phyloP scores from a whole-genome alignment of 2,113 vertebrate genomes.

The Pygoscelis adeliae region DNA sequence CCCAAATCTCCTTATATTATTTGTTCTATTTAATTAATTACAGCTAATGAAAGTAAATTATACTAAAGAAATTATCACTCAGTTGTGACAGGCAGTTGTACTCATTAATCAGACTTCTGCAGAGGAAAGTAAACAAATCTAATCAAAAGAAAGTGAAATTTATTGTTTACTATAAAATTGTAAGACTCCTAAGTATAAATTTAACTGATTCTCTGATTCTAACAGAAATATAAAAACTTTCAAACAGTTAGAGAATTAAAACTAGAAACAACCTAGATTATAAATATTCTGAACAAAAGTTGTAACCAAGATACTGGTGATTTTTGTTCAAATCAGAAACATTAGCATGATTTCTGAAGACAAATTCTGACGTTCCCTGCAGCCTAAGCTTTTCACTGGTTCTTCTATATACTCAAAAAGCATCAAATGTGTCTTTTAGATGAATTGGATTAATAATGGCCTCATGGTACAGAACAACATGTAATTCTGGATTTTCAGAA shows the following conservation, averaged over 20 bases:
- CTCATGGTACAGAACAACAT: background rate
- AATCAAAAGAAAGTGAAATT: background rate
- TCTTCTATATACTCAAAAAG: background rate
- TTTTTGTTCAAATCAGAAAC: background rate
- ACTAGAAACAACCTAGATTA: background rate
- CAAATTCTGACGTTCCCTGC: background rate
- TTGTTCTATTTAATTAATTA: conserved; percentile 19
- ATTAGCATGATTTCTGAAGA: background rate
- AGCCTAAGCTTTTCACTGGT: background rate
- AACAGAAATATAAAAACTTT: background rate
- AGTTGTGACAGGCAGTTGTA: background rate
- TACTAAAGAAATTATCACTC: background rate
- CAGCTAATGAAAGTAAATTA: background rate
- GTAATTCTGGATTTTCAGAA: background rate
- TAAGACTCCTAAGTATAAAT: background rate
- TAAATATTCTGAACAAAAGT: background rate
- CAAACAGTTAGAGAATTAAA: background rate
- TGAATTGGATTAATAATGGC: background rate
- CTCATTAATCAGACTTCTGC: background rate
- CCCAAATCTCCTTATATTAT: background rate
- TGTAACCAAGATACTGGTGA: background rate
- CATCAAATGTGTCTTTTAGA: background rate
- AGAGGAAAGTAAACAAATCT: background rate
- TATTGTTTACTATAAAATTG: background rate
- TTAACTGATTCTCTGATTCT: background rate